Base-by-base conservation (phyloP, 2,888 invertebrate genomes). In the Ochropacha duplaris region DNA sequence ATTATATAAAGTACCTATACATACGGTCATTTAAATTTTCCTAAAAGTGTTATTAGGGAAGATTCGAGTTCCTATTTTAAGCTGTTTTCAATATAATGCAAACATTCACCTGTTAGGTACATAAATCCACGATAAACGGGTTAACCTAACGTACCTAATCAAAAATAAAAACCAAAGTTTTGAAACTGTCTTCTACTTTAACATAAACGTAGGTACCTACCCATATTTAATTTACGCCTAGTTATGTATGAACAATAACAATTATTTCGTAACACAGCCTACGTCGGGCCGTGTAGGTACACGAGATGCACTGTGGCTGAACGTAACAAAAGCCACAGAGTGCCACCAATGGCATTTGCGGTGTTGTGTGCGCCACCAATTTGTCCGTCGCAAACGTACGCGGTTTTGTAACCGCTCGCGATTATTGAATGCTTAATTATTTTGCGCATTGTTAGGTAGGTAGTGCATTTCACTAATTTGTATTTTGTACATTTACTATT, bases 361-460 rank as follows among this genome's bases (percentile, higher is more conserved):
- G 71, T 54, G 57, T 49, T 60, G 60, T 57, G 54, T 61, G 58
- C 58, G 60, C 64, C 58, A 73, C 74, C 66, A 71, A 71, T 71
- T 71, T 71, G 74, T 66, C 60, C 61, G 55, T 31, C 56, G 36
- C 55, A 57, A 54, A 54, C 57, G 34, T 9, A 56, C 58, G 73
- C 26, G 73, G 71, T 71, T 64, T 69, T 52, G 55, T 55, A 58
- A 49, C 57, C 60, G 66, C 61, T 62, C 58, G 59, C 58, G 61
- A 62, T 65, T 73, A 73, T 71, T 71, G 74, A 68, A 71, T 71
- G 71, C 71, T 71, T 73, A 68, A 73, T 71, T 66, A 71, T 73
- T 31, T 71, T 66, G 61, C 57, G 62, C 61, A 55, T 55, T 49
- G 19, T 19, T 44, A 44, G n/a, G n/a, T n/a, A n/a, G n/a, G n/a